phyloP scores from a whole-genome alignment of 2,888 invertebrate genomes.

The Lottia gigantea region DNA sequence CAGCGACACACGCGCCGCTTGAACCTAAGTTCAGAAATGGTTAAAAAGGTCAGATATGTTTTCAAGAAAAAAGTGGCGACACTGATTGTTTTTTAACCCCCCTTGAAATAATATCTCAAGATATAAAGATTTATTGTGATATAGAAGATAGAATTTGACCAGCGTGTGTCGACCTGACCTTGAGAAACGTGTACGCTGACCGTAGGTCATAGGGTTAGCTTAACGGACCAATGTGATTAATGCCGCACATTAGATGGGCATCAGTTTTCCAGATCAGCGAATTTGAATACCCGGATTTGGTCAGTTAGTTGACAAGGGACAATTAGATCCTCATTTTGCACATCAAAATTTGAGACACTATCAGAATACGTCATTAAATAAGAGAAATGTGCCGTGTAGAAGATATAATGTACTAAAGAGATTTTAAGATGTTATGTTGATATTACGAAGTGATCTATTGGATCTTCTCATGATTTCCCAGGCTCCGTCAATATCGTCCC shows the following conservation, averaged over 20 bases:
- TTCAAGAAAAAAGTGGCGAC: background rate
- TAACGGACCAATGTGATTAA: slow-evolving; percentile 11
- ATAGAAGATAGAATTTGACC: background rate
- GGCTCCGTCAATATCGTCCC: background rate
- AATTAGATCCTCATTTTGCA: slow-evolving; percentile 8
- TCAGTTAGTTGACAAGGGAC: slow-evolving; percentile 10
- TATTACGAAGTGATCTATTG: slow-evolving; percentile 9
- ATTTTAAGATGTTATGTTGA: slow-evolving; percentile 2
- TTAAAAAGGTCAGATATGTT: background rate
- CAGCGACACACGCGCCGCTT: background rate
- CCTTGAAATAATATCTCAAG: background rate
- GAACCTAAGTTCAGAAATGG: background rate
- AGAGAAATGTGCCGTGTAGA: background rate
- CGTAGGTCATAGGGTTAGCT: slow-evolving; percentile 2
- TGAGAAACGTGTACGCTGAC: slow-evolving; percentile 4
- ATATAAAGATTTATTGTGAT: slow-evolving; percentile 6
- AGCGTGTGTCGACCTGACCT: slow-evolving; percentile 10
- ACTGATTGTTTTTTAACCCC: slow-evolving; percentile 1
- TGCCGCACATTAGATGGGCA: slow-evolving; percentile 8
- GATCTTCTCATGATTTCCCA: background rate
- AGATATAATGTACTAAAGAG: background rate
- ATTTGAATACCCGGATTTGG: slow-evolving; percentile 2
- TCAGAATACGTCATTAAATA: background rate
- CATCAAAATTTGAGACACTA: slow-evolving; percentile 10
- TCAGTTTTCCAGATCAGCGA: slow-evolving; percentile 10